Evolutionary conservation across 1,140 invertebrate species (phyloP).

Genomic region (Caenorhabditis elegans): WBcel235 BX284602.5:7840501-7841000

Average conservation of each 20-base stretch:
- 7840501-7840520: too few relatives aligned
- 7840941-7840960: neutral
- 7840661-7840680: neutral
- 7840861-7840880: too few relatives aligned
- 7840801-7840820: conserved; percentile 16
- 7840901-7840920: too few relatives aligned
- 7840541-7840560: neutral
- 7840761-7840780: conserved; percentile 3
- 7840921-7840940: too few relatives aligned
- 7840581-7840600: neutral
- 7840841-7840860: neutral
- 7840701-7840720: neutral
- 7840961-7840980: neutral
- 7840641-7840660: conserved; percentile 29
- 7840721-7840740: neutral
- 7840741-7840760: conserved; percentile 27
- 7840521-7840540: neutral
- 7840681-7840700: neutral
- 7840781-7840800: neutral
- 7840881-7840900: too few relatives aligned
- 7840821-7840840: conserved; percentile 8
- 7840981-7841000: neutral
- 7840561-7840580: conserved; percentile 6
- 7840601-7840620: neutral
- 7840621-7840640: neutral